A percentile compares a stretch with the other conserved stretches of the same genome.
These are phyloP conservation scores for Tenrec ecaudatus DNA, from an alignment of 2,113 vertebrate species.

Conservation along the genomic window DNA sequence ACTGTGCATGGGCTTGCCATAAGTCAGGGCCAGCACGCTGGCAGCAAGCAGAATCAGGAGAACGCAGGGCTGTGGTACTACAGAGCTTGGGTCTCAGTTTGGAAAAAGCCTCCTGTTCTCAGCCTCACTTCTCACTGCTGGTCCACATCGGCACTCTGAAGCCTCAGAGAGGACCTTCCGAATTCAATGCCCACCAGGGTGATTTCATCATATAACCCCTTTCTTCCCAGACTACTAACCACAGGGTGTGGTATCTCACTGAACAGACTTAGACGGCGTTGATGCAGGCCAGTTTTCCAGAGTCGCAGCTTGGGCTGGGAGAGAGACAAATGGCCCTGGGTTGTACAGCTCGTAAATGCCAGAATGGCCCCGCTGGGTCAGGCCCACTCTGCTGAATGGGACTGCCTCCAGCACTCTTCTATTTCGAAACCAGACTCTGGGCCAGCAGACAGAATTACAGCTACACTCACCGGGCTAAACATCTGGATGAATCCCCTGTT, in stretches of 20 bases:
- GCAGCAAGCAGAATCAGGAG: neutral
- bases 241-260: neutral
- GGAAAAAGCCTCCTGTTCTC: neutral
- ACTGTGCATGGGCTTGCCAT: neutral
- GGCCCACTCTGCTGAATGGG: too few species aligned
- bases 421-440: neutral
- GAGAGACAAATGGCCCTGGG: neutral
- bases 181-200: fast-evolving
- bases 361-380: neutral
- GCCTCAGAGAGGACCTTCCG: fast-evolving
- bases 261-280: neutral
- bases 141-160: fast-evolving
- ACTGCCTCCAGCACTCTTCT: neutral
- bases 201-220: neutral
- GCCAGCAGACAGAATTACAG: neutral
- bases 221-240: neutral
- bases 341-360: slow-evolving; percentile 36
- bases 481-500: neutral
- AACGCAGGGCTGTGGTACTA: too few species aligned
- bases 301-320: neutral
- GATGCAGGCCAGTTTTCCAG: neutral
- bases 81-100: neutral
- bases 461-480: too few species aligned
- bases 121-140: neutral
- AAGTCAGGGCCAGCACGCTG: neutral